Evolutionary conservation across 2,888 invertebrate species (phyloP), one percentile per base, ranked within the genome.

Genomic region (Melinopterus prodromus): DNA sequence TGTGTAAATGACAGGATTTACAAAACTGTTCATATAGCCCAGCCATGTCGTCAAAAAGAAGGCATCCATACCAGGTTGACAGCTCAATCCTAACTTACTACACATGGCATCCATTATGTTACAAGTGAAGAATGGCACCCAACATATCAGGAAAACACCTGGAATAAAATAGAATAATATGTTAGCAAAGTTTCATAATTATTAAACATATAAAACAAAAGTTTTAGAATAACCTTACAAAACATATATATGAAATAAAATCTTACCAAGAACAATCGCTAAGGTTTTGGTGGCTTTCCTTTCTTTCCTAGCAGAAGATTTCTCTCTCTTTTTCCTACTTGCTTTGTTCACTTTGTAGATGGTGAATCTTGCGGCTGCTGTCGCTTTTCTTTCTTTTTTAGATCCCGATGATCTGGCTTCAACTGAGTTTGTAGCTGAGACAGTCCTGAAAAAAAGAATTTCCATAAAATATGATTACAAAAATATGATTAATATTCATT

Each of bases 51-150:
- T 98, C 83, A 98, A 92, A 87, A 98, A 95, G 90, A 99, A 99
- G 77, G 95, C 95, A 26, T 96, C 95, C 84, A 98, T 93, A 35
- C 97, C 95, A 0, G 97, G 96, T 83, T 95, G 94, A 89, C 96
- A 97, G 83, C 94, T 92, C 84, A 93, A 91, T 77, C 93, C 92
- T 85, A 96, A 91, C 90, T 98, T 97, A 86, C 95, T 95, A 91
- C 99, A 99, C 89, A 99, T 94, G 9, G 99, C 99, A 88, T 98
- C 98, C 91, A 98, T 93, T 84, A 99, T 97, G 90, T 98, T 98
- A 91, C 98, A 98, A 1, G 98, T 97, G 93, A 99, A 99, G 92
- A 99, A 99, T 69, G 99, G 99, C 82, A 98, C 96, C 99, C 99
- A 99, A 90, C 99, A 99, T 87, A 98, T 94, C 71, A 99, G 93